phyloP scores from a whole-genome alignment of 2,113 vertebrate genomes.

The Campylomormyrus numenius region DNA sequence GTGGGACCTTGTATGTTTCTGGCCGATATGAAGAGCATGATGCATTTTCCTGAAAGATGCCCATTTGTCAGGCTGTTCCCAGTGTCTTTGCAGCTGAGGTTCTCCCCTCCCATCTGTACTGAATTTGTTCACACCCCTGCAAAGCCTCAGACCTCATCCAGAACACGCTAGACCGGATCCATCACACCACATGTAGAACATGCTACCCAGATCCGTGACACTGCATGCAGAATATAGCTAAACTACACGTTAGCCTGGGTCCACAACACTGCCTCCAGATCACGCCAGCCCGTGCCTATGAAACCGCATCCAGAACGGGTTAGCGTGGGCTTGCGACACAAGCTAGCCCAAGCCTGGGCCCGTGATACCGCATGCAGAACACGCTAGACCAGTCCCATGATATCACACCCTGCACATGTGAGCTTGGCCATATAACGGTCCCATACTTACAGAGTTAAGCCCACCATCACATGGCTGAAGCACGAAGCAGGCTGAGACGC shows the following conservation, averaged over 20 bases:
- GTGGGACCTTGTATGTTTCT: background rate
- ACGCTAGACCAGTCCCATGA: background rate
- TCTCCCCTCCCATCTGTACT: background rate
- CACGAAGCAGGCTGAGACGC: background rate
- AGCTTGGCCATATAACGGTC: background rate
- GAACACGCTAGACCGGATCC: background rate
- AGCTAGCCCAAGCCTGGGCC: background rate
- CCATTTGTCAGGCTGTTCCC: background rate
- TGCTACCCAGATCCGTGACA: background rate
- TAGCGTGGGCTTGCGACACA: background rate
- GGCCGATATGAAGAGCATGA: background rate
- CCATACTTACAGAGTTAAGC: background rate
- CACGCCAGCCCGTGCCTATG: background rate
- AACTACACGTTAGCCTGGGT: background rate
- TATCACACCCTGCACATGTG: background rate
- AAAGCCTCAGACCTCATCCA: background rate
- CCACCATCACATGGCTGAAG: background rate
- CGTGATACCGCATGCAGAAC: background rate
- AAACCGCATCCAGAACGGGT: background rate
- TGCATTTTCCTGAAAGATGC: background rate
- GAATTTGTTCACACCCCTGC: background rate
- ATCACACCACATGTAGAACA: background rate
- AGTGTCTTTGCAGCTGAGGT: background rate
- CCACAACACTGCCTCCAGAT: background rate
- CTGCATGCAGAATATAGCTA: background rate